phyloP scores from a whole-genome alignment of 2,888 invertebrate genomes.

The Ormyrus pomaceus region DNA sequence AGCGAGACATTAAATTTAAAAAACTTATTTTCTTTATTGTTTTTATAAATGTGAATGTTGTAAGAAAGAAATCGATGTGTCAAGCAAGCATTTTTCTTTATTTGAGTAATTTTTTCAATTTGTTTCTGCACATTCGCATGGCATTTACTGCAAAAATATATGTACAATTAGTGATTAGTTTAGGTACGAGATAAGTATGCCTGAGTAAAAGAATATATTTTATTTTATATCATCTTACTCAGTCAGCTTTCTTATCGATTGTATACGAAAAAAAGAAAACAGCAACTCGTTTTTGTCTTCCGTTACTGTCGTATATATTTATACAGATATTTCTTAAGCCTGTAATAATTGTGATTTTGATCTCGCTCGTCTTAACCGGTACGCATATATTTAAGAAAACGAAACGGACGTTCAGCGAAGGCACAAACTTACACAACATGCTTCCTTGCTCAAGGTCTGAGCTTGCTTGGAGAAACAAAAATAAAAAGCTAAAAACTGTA shows the following conservation, averaged over 20 bases:
- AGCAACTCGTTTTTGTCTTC: constrained; percentile 45
- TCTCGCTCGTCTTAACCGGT: constrained; percentile 46
- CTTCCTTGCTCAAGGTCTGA: constrained; percentile 6
- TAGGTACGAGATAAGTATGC: constrained; percentile 53
- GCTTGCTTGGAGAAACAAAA: constrained; percentile 19
- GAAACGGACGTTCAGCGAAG: constrained; percentile 30
- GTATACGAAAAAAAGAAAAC: constrained; percentile 44
- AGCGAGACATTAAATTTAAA: constrained; percentile 36
- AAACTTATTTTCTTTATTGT: constrained; percentile 24
- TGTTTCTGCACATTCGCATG: constrained; percentile 54
- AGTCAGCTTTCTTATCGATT: constrained; percentile 42
- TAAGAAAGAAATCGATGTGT: constrained; percentile 20
- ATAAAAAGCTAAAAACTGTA: neutral
- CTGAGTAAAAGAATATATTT: constrained; percentile 43
- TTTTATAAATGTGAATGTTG: constrained; percentile 37
- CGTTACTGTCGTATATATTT: constrained; percentile 20
- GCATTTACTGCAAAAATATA: constrained; percentile 29
- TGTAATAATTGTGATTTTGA: constrained; percentile 46
- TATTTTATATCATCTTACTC: constrained; percentile 30
- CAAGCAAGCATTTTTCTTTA: constrained; percentile 34
- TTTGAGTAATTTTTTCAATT: constrained; percentile 4
- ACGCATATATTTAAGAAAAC: constrained; percentile 17
- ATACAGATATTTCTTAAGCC: constrained; percentile 15
- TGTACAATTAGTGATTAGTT: constrained; percentile 45
- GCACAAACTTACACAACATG: constrained; percentile 19